Evolutionary conservation across 2,888 invertebrate species (phyloP), one percentile per base, ranked within the genome.

Genomic region (Cephus pygmeus): DNA sequence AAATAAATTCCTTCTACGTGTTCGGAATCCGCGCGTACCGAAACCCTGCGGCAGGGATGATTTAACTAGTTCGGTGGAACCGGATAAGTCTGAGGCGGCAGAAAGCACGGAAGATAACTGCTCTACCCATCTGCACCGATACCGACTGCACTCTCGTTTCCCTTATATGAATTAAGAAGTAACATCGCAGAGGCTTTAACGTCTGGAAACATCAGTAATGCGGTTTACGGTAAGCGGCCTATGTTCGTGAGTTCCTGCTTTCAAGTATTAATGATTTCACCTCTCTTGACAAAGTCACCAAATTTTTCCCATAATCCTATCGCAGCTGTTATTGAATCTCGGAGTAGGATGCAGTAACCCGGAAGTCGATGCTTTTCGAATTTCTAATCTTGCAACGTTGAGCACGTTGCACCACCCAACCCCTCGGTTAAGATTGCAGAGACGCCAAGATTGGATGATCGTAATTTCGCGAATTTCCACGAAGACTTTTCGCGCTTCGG

Each of bases 1-100:
- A 89, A 90, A 90, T 90, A 91, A 90, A 90, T 90, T 90, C 85
- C 81, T 82, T 77, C 81, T 87, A 90, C 91, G 91, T 91, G 91
- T 85, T 80, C 80, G 81, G 90, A 89, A 90, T 90, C 77, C 87
- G 11, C 69, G 69, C 79, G 36, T 76, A 77, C 78, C 80, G 79
- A 81, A n/a, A 83, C 83, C 84, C 83, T 85, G 80, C 84, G 81
- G 84, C 84, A 77, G 82, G 79, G 81, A 87, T 87, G 86, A 87
- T 87, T 88, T 87, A 85, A 87, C 87, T 87, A 85, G 85, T 85
- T 84, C 79, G 82, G 80, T 80, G 81, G 76, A 79, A 82, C 76
- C 80, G 77, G 79, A 80, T 80, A 82, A 80, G 75, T 77, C 68
- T 40, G 34, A 71, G 78, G 78, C 75, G 74, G 81, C 73, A 69